Conservation (phyloP, 1,140 invertebrate species). For the Batillaria attramentaria region DNA sequence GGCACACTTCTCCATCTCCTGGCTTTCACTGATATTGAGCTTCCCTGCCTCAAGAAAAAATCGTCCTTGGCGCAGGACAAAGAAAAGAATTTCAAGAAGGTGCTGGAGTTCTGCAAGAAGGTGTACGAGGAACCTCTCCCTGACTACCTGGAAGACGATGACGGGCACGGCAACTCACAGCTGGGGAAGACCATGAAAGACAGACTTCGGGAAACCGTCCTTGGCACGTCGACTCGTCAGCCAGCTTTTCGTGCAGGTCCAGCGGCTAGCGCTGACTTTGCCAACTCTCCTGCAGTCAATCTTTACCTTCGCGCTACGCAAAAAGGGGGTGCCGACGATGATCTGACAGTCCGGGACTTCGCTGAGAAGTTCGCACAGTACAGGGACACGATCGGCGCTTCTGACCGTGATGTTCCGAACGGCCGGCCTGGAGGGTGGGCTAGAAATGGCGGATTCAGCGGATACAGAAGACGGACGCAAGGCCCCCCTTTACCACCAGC, state of each 20-base stretch:
- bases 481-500: no score
- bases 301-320: constrained; percentile 8
- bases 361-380: no score
- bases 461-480: no score
- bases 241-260: not conserved
- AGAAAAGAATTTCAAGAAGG: constrained; percentile 19
- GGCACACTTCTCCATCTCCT: constrained; percentile 97
- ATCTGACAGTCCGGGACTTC: no score
- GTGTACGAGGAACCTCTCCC: constrained; percentile 36
- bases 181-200: not conserved
- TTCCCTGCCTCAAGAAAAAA: constrained; percentile 33
- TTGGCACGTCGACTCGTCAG: not conserved
- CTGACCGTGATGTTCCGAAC: no score
- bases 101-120: constrained; percentile 35
- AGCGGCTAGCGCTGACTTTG: not conserved
- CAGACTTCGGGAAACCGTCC: not conserved
- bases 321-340: not conserved
- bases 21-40: constrained; percentile 86
- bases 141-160: constrained; percentile 39
- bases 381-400: no score
- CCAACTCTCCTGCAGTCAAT: not conserved
- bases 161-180: not conserved
- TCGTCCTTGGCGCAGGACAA: not conserved
- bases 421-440: no score
- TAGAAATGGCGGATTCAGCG: no score